Base-by-base conservation (phyloP, 1,140 invertebrate genomes). In the Telenomus remus region DNA sequence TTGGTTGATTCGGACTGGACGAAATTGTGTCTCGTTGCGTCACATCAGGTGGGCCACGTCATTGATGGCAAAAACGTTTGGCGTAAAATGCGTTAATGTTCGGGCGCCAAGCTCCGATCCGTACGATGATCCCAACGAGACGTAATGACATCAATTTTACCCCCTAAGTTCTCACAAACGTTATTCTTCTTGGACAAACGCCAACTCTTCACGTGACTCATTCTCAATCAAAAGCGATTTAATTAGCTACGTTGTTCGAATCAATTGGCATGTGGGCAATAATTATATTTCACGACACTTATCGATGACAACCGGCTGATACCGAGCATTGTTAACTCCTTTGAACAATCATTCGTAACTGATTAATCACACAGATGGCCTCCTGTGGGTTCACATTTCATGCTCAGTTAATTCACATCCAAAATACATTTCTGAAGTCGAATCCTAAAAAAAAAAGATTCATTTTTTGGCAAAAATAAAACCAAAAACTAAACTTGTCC, bases 191-290 rank as follows among this genome's bases (percentile, higher is more conserved):
- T 77, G 80, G 74, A 77, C 78, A 75, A n/a, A 76, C 60, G 63
- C 65, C 69, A 61, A 75, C 68, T 19, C 48, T 19, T 39, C 46
- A 60, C 54, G 57, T 85, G 85, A 85, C 65, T 86, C 86, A 85
- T 79, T 80, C 79, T 79, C 85, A 85, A 87, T 87, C 84, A 81
- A 86, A 85, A 78, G 79, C 75, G 80, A 80, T 83, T 81, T 85
- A 82, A 80, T 84, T 86, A 85, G 73, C 80, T 27, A 27, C 75
- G 84, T 87, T 83, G 84, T 85, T 81, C 82, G 82, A 80, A 83
- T 78, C 82, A 85, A 85, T 86, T 85, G 82, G 78, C 78, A 86
- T 85, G 83, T 82, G 84, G 84, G 83, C 80, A 82, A 84, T 83
- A 76, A 76, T 76, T 84, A 82, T 27, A 27, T 82, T 77, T 64